Conservation (phyloP, 2,888 invertebrate genomes). For the Cephus runcator region DNA sequence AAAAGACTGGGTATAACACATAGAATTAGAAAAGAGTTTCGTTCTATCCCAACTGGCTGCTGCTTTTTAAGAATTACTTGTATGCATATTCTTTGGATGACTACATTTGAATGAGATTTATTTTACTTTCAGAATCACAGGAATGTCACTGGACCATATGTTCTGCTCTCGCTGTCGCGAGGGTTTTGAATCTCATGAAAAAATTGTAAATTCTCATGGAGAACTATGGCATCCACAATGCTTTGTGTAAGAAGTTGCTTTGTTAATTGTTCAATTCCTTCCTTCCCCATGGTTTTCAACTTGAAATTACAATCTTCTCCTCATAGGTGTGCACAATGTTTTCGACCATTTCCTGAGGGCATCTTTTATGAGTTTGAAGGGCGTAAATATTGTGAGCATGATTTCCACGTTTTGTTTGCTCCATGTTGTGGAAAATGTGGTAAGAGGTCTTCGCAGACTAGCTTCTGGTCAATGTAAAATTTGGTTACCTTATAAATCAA, state of each 20-base stretch:
- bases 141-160: slow-evolving; percentile 92
- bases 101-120: slow-evolving; percentile 13
- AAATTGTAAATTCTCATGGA: slow-evolving; percentile 98
- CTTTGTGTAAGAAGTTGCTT: slow-evolving; percentile 86
- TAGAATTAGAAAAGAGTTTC: not conserved
- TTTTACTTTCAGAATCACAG: slow-evolving; percentile 65
- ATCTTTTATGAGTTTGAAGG: slow-evolving; percentile 99
- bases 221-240: slow-evolving; percentile 99
- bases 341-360: slow-evolving; percentile 96
- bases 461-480: not conserved
- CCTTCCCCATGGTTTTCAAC: not conserved
- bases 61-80: slow-evolving; percentile 3
- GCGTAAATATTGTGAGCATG: slow-evolving; percentile 98
- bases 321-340: slow-evolving; percentile 95
- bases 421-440: slow-evolving; percentile 87
- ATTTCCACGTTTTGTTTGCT: slow-evolving; percentile 96
- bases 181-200: slow-evolving; percentile 95
- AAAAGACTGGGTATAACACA: slow-evolving; percentile 26
- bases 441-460: slow-evolving; percentile 45
- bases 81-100: not conserved
- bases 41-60: not conserved
- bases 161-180: slow-evolving; percentile 95
- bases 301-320: not conserved
- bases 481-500: slow-evolving; percentile 6
- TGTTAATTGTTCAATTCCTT: not conserved